Evolutionary conservation across 2,888 invertebrate genomes (phyloP).

Genomic region (Terebella lapidaria): DNA sequence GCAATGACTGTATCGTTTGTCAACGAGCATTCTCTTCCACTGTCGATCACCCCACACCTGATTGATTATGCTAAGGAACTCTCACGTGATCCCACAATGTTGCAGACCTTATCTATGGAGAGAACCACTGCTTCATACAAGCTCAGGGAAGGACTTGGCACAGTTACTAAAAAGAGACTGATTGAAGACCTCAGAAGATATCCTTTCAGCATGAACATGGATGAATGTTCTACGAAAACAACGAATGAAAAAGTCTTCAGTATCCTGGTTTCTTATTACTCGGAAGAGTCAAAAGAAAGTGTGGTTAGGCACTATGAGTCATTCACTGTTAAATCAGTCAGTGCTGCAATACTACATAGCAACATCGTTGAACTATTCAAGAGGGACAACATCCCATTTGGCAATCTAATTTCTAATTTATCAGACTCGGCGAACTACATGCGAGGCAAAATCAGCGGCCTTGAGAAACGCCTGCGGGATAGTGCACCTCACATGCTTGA

Average conservation of each 20-base stretch:
- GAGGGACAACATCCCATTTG: background rate
- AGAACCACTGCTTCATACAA: slow-evolving; percentile 14
- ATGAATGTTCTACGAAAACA: background rate
- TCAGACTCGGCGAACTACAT: background rate
- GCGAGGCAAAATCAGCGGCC: background rate
- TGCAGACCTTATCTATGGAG: slow-evolving; percentile 1
- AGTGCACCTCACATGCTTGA: slow-evolving; percentile 11
- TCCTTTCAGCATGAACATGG: background rate
- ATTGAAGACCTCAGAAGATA: background rate
- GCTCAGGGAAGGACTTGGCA: slow-evolving; percentile 4
- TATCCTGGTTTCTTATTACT: slow-evolving; percentile 1
- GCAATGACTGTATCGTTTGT: background rate
- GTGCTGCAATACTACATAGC: background rate
- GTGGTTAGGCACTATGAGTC: background rate
- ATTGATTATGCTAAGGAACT: slow-evolving; percentile 4
- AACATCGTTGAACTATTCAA: background rate
- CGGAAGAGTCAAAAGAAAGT: background rate
- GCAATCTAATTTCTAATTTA: slow-evolving; percentile 1
- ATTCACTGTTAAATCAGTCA: background rate
- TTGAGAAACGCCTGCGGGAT: background rate
- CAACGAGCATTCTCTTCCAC: background rate
- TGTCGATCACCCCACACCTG: background rate
- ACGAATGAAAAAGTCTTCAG: background rate
- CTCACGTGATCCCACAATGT: background rate
- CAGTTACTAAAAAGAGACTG: background rate